Evolutionary conservation across 2,888 invertebrate genomes (phyloP).

Genomic region (Hyalella azteca): DNA sequence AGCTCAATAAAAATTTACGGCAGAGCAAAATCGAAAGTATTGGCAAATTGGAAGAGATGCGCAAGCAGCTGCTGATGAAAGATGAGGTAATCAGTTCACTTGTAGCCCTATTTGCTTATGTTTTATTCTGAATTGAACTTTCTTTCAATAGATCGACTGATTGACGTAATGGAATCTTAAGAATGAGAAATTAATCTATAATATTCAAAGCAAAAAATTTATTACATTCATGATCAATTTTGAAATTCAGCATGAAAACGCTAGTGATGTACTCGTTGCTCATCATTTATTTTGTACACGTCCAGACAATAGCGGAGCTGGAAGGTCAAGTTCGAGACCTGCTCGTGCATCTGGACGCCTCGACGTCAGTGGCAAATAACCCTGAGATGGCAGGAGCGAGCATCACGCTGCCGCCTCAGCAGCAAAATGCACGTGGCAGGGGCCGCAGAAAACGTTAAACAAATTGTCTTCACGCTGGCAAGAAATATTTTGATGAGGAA

Average conservation of each 20-base stretch:
- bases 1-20: conserved; percentile 78
- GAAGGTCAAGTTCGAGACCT: conserved; percentile 93
- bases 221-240: too few species aligned
- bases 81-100: conserved; percentile 49
- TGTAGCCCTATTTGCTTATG: too few species aligned
- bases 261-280: too few species aligned
- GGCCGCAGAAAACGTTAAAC: conserved; percentile 9
- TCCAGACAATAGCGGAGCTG: conserved; percentile 76
- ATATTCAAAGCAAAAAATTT: too few species aligned
- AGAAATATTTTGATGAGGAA: too few species aligned
- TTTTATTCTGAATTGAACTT: too few species aligned
- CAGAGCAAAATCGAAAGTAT: conserved; percentile 70
- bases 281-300: too few species aligned
- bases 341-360: conserved; percentile 95
- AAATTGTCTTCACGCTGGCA: too few species aligned
- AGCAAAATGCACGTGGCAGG: not conserved
- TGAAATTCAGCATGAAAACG: too few species aligned
- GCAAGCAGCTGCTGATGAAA: conserved; percentile 45
- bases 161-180: too few species aligned
- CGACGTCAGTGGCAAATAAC: conserved; percentile 51
- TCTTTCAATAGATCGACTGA: too few species aligned
- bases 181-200: too few species aligned
- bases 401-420: conserved; percentile 17
- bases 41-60: conserved; percentile 43
- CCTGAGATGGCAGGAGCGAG: conserved; percentile 55